These are phyloP conservation scores for Apodemus agrarius DNA, from an alignment of 2,797 vertebrate species.

Conservation along the genomic window DNA sequence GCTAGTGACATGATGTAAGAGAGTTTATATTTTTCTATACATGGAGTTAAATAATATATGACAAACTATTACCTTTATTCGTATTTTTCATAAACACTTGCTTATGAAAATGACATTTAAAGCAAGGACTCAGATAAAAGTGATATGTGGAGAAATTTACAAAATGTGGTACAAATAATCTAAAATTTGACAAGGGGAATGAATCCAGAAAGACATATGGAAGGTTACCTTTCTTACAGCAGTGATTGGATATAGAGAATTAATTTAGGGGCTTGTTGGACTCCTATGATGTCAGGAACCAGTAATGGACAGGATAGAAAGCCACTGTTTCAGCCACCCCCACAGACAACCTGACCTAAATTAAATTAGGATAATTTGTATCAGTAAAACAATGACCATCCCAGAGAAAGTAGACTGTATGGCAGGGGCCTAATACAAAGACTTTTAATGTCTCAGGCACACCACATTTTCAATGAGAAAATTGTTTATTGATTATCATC, in stretches of 20 bases:
- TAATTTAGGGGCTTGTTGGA: neutral
- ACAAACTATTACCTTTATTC: neutral
- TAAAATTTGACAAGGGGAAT: constrained; percentile 3
- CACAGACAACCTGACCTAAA: neutral
- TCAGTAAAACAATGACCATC: neutral
- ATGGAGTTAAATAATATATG: neutral
- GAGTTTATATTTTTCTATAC: neutral
- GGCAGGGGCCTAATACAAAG: neutral
- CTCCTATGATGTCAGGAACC: neutral
- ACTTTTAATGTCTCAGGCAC: neutral
- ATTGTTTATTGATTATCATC: neutral
- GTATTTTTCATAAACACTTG: neutral
- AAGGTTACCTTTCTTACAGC: neutral
- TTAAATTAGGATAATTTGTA: neutral
- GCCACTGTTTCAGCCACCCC: neutral
- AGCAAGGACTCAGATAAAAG: neutral
- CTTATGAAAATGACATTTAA: neutral
- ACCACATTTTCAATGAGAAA: neutral
- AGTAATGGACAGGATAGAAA: neutral
- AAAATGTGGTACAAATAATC: neutral
- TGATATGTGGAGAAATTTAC: neutral
- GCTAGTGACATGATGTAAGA: neutral
- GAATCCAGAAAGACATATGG: neutral
- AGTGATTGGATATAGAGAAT: neutral
- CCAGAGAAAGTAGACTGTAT: neutral